Conservation (phyloP, 2,888 invertebrate genomes). For the Apamea epomidion region DNA sequence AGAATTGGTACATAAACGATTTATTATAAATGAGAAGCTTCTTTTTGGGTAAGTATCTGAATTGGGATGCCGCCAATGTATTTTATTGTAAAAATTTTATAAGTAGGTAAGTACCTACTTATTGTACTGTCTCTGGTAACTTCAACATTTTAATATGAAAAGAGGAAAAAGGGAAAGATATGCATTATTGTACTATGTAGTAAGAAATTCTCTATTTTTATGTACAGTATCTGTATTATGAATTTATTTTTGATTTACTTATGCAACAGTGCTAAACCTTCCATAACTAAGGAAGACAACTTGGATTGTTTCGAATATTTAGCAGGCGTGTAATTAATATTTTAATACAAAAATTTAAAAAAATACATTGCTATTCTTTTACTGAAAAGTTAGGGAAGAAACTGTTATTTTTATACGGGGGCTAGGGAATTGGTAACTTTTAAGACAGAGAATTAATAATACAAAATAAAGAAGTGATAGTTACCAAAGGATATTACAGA, state of each 20-base stretch:
- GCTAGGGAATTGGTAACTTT: neutral
- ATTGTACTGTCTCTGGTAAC: too few species aligned
- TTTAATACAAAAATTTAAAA: neutral
- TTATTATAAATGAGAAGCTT: neutral
- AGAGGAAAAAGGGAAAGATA: too few species aligned
- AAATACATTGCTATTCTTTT: neutral
- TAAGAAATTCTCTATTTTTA: too few species aligned
- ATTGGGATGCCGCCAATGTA: too few species aligned
- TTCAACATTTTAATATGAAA: neutral
- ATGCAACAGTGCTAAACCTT: neutral
- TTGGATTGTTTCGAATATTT: neutral
- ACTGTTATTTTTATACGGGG: neutral
- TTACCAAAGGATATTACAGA: conserved; percentile 88
- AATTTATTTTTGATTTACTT: neutral
- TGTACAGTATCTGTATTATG: neutral
- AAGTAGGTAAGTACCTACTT: too few species aligned
- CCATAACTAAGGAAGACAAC: too few species aligned
- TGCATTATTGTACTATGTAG: neutral
- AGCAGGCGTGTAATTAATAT: neutral
- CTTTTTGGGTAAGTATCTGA: neutral
- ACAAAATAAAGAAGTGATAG: conserved; percentile 17
- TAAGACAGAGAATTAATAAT: neutral
- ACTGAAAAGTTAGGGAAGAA: neutral
- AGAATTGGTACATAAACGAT: neutral
- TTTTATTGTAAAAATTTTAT: too few species aligned